These are phyloP conservation scores for Araneus ventricosus DNA, from an alignment of 1,140 invertebrate species.

Conservation along the genomic window DNA sequence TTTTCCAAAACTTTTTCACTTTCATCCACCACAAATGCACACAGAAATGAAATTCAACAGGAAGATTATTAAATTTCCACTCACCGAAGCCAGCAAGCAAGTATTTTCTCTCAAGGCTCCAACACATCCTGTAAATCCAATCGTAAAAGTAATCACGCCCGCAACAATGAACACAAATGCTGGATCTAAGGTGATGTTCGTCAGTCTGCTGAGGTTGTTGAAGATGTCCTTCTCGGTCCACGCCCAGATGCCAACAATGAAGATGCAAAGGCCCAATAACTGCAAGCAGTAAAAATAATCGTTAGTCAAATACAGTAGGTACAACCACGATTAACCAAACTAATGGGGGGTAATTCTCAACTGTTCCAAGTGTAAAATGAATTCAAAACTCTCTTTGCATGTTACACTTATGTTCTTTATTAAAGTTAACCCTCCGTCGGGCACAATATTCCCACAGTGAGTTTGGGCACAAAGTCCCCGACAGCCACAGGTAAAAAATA, in stretches of 20 bases:
- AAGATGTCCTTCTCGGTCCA: conserved; percentile 98
- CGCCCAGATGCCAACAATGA: conserved; percentile 96
- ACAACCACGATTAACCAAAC: too few relatives aligned
- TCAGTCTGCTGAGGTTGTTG: conserved; percentile 91
- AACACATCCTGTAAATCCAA: conserved; percentile 98
- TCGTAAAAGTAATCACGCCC: conserved; percentile 94
- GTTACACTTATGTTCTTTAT: too few relatives aligned
- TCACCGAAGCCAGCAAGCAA: conserved; percentile 90
- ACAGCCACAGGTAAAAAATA: too few relatives aligned
- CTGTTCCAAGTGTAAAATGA: too few relatives aligned
- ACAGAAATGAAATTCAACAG: background rate
- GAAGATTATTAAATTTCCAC: conserved; percentile 78
- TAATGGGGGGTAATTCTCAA: too few relatives aligned
- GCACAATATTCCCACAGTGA: too few relatives aligned
- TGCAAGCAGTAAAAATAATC: conserved; percentile 80
- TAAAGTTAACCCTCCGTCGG: too few relatives aligned
- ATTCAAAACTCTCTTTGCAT: too few relatives aligned
- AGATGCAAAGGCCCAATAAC: conserved; percentile 91
- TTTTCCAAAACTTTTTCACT: background rate
- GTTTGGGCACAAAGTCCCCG: too few relatives aligned
- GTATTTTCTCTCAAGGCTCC: conserved; percentile 90
- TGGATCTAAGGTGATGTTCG: conserved; percentile 92
- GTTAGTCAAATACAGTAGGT: too few relatives aligned
- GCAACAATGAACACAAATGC: conserved; percentile 95
- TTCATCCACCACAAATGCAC: background rate